These are phyloP conservation scores for Vanessa atalanta DNA, from an alignment of 1,140 invertebrate species.

Conservation along the genomic window DNA sequence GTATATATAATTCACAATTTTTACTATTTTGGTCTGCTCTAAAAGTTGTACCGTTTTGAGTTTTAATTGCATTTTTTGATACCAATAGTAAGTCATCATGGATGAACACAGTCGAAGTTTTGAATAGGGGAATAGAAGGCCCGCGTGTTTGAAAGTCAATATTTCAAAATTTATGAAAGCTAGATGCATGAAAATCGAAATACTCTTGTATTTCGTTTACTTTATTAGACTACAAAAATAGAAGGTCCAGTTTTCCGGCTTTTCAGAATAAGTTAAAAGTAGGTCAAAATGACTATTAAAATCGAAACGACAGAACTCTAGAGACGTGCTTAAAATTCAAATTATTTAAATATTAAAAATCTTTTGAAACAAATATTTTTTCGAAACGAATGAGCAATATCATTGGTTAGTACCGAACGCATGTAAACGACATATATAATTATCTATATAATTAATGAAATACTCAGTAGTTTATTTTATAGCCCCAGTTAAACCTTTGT, in stretches of 20 bases:
- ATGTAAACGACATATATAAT: too few species aligned
- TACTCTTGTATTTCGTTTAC: neutral
- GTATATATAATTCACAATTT: too few species aligned
- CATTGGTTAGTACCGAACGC: too few species aligned
- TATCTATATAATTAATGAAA: too few species aligned
- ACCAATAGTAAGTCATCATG: neutral
- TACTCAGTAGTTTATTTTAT: too few species aligned
- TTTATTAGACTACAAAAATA: slow-evolving; percentile 2
- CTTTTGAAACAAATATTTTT: too few species aligned
- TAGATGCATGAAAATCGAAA: neutral
- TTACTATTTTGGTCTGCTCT: too few species aligned
- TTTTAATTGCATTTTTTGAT: neutral
- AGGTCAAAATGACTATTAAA: neutral
- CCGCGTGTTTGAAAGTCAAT: slow-evolving; percentile 7
- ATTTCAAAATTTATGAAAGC: neutral
- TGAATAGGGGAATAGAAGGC: neutral
- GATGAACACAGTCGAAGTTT: neutral
- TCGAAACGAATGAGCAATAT: too few species aligned
- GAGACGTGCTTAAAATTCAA: too few species aligned
- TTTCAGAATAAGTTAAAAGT: neutral
- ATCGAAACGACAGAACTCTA: neutral
- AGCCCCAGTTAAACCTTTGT: too few species aligned
- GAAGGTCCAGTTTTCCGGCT: neutral
- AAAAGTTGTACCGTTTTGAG: neutral
- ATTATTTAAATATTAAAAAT: too few species aligned